Conservation (phyloP, 2,888 invertebrate species). For the Aphelenchoides bicaudatus region DNA sequence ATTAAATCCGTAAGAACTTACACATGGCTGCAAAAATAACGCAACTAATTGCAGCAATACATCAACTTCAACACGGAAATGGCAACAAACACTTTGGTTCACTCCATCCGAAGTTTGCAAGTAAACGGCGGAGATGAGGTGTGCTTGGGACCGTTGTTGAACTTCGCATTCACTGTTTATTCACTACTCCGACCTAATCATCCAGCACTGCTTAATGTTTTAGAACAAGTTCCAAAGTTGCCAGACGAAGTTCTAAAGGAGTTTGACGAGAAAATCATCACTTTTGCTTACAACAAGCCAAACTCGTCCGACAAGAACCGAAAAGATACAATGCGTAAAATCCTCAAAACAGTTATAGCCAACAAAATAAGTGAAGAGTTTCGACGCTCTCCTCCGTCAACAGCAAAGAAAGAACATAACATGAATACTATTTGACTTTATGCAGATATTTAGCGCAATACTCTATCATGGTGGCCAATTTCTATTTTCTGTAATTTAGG, state of each 20-base stretch:
- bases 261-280: slow-evolving; percentile 34
- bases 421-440: no score
- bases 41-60: slow-evolving; percentile 21
- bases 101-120: slow-evolving; percentile 34
- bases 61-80: slow-evolving; percentile 36
- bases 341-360: slow-evolving; percentile 35
- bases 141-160: slow-evolving; percentile 37
- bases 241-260: slow-evolving; percentile 30
- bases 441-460: not conserved
- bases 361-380: slow-evolving; percentile 1
- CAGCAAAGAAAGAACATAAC: no score
- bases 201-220: slow-evolving; percentile 27
- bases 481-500: not conserved
- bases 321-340: slow-evolving; percentile 39
- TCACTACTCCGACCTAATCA: slow-evolving; percentile 30
- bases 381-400: not conserved
- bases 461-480: not conserved
- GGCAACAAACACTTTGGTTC: slow-evolving; percentile 28
- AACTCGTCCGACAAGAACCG: slow-evolving; percentile 35
- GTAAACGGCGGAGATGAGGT: slow-evolving; percentile 42
- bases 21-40: not conserved
- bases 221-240: slow-evolving; percentile 34
- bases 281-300: slow-evolving; percentile 17
- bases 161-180: slow-evolving; percentile 37
- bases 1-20: slow-evolving; percentile 22